Evolutionary conservation across 2,113 vertebrate species (phyloP).

Genomic region (Alectura lathami): DNA sequence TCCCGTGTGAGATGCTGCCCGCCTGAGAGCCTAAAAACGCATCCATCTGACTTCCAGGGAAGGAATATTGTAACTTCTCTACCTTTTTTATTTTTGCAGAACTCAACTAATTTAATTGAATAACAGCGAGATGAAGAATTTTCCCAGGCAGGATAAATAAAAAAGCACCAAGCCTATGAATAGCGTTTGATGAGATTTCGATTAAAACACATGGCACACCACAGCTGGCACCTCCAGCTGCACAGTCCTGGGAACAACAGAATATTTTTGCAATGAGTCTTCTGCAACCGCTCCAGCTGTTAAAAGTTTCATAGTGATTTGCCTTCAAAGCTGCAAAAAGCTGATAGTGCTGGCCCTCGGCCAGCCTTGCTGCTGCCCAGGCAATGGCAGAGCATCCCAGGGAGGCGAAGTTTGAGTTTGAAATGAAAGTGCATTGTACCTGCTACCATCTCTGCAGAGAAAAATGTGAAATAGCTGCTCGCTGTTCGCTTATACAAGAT

Average conservation of each 20-base stretch:
- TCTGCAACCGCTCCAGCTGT: not conserved
- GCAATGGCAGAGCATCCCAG: too few species aligned
- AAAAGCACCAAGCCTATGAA: not conserved
- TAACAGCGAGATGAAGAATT: not conserved
- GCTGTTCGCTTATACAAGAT: not conserved
- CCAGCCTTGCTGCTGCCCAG: slow-evolving; percentile 39
- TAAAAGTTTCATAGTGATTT: slow-evolving; percentile 12
- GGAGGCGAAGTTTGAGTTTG: too few species aligned
- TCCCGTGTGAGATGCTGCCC: not conserved
- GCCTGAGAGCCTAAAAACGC: not conserved
- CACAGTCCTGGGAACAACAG: not conserved
- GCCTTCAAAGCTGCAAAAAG: slow-evolving; percentile 10
- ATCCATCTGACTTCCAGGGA: not conserved
- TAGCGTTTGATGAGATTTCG: not conserved
- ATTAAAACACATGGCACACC: not conserved
- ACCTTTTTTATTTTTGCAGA: not conserved
- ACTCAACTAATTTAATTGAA: not conserved
- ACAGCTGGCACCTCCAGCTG: not conserved
- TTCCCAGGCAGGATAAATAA: not conserved
- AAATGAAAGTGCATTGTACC: not conserved
- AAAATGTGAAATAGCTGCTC: not conserved
- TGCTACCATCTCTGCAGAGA: not conserved
- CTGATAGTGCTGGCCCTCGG: not conserved
- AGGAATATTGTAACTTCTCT: not conserved
- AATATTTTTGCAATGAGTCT: not conserved